A percentile compares a stretch with the other conserved stretches of the same genome.
phyloP scores from a whole-genome alignment of 1,140 invertebrate genomes.

The Papilio polytes region DNA sequence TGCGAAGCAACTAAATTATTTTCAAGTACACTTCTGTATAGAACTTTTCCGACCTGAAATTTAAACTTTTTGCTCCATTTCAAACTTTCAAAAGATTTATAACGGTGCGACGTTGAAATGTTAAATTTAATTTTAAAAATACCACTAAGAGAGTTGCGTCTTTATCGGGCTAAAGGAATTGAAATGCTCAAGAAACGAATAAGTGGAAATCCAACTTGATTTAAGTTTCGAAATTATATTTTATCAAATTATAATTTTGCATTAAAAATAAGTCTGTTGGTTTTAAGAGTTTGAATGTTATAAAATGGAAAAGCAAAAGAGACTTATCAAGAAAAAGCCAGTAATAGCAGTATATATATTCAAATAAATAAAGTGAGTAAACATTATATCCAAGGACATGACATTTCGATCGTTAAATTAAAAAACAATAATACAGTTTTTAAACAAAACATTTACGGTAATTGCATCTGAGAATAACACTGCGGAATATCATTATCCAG shows the following conservation, averaged over 20 bases:
- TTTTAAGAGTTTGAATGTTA: too few relatives aligned
- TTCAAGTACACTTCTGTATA: constrained; percentile 20
- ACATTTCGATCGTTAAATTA: too few relatives aligned
- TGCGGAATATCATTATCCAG: background rate
- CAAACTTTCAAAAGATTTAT: constrained; percentile 25
- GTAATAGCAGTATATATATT: too few relatives aligned
- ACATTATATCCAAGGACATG: too few relatives aligned
- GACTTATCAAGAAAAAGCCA: too few relatives aligned
- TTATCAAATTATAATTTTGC: too few relatives aligned
- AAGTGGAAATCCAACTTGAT: too few relatives aligned
- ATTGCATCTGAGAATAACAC: constrained; percentile 38
- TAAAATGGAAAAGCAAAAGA: too few relatives aligned
- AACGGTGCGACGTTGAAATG: constrained; percentile 26
- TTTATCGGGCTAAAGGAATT: background rate
- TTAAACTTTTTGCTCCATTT: constrained; percentile 18
- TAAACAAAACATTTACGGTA: background rate
- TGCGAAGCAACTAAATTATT: constrained; percentile 8
- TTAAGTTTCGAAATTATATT: too few relatives aligned
- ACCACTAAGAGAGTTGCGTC: background rate
- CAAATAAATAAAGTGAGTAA: too few relatives aligned
- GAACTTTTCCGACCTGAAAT: constrained; percentile 14
- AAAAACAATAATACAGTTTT: too few relatives aligned
- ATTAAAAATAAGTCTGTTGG: too few relatives aligned
- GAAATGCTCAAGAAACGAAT: background rate
- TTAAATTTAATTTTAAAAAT: constrained; percentile 24